These are phyloP conservation scores for Characodon lateralis DNA, from an alignment of 2,797 vertebrate species.

Conservation along the genomic window DNA sequence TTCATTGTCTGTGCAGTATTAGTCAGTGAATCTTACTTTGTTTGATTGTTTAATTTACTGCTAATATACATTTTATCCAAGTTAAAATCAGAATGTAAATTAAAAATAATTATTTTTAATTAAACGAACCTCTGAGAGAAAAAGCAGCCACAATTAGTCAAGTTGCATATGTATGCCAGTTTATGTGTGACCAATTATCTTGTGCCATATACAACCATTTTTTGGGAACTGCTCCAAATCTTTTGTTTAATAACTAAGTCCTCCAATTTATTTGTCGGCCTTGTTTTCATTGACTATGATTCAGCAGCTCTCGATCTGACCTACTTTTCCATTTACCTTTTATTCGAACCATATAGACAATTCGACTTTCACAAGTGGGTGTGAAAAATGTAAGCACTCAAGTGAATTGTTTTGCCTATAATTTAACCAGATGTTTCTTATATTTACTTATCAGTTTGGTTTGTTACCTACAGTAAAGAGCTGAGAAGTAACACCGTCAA, in stretches of 20 bases:
- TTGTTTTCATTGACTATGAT: slow-evolving; percentile 46
- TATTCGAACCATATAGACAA: slow-evolving; percentile 22
- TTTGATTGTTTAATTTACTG: too few relatives aligned
- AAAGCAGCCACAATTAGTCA: slow-evolving; percentile 22
- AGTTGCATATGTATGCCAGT: slow-evolving; percentile 11
- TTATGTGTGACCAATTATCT: slow-evolving; percentile 15
- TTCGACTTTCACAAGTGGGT: slow-evolving; percentile 37
- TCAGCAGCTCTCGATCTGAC: slow-evolving; percentile 56
- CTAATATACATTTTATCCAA: background rate
- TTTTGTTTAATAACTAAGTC: slow-evolving; percentile 62
- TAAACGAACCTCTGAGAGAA: background rate
- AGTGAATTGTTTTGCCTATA: slow-evolving; percentile 12
- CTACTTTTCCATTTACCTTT: slow-evolving; percentile 47
- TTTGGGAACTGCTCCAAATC: slow-evolving; percentile 39
- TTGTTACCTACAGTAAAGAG: slow-evolving; percentile 14
- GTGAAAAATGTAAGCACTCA: slow-evolving; percentile 19
- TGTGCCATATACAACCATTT: slow-evolving; percentile 21
- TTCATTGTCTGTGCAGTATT: too few relatives aligned
- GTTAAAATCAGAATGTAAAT: background rate
- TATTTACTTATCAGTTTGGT: slow-evolving; percentile 21
- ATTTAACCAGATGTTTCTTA: slow-evolving; percentile 2
- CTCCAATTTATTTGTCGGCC: slow-evolving; percentile 37
- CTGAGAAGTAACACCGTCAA: slow-evolving; percentile 10
- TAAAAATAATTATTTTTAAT: background rate
- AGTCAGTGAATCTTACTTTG: too few relatives aligned